Conservation (phyloP, 2,888 invertebrate genomes). For the Monoplex corrugatus region DNA sequence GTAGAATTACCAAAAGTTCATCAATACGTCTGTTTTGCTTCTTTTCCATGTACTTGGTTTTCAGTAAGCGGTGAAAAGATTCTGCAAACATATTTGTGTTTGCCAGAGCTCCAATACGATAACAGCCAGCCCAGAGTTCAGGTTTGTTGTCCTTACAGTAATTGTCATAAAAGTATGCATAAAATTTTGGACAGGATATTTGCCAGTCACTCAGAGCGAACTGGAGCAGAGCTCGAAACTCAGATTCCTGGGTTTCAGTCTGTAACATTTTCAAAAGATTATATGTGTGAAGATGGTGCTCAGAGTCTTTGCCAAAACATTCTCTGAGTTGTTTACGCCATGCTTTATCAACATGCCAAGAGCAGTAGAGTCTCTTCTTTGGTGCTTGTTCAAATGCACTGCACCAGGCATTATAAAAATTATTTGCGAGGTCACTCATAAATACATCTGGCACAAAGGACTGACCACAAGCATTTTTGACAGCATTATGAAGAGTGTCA, state of each 20-base stretch:
- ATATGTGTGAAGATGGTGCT: too few relatives aligned
- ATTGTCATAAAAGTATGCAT: background rate
- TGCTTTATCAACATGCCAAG: background rate
- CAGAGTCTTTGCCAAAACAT: too few relatives aligned
- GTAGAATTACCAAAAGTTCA: conserved; percentile 10
- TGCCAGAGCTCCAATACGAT: too few relatives aligned
- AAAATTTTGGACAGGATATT: background rate
- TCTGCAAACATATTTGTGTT: conserved; percentile 43
- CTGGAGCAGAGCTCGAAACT: conserved; percentile 12
- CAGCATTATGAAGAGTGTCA: too few relatives aligned
- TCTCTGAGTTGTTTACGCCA: too few relatives aligned
- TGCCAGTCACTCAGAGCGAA: background rate
- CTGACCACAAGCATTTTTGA: too few relatives aligned
- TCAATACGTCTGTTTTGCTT: conserved; percentile 39
- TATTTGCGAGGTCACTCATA: too few relatives aligned
- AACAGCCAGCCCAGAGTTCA: conserved; percentile 31
- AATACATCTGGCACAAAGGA: too few relatives aligned
- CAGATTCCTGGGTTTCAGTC: conserved; percentile 18
- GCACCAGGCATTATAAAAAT: too few relatives aligned
- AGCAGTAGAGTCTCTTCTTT: too few relatives aligned
- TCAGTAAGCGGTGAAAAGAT: conserved; percentile 27
- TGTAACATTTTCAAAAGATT: conserved; percentile 17
- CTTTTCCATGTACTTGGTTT: conserved; percentile 17
- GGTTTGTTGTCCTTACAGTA: conserved; percentile 23
- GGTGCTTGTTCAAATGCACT: too few relatives aligned